A percentile compares a stretch with the other conserved stretches of the same genome.
phyloP scores from a whole-genome alignment of 2,113 vertebrate species.

The Oreochromis tanganicae region DNA sequence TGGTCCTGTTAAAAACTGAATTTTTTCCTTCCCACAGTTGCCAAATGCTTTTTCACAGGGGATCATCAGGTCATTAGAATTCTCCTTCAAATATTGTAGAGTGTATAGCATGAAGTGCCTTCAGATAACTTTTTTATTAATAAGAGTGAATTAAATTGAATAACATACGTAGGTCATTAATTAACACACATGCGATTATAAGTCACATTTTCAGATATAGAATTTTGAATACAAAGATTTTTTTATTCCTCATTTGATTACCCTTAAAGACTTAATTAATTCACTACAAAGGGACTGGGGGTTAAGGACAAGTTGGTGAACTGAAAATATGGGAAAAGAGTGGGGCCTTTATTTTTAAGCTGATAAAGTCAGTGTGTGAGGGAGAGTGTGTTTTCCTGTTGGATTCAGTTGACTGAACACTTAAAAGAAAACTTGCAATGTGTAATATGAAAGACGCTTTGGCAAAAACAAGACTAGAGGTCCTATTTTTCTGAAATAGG shows the following conservation, averaged over 20 bases:
- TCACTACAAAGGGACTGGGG: background rate
- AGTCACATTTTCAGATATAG: background rate
- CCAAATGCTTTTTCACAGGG: background rate
- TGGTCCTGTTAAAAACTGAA: rapidly evolving
- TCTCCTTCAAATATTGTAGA: background rate
- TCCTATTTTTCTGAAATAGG: background rate
- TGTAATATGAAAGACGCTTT: background rate
- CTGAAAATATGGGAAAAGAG: background rate
- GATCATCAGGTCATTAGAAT: background rate
- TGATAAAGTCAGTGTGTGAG: background rate
- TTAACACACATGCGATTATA: background rate
- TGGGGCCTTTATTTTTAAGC: background rate
- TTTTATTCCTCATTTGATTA: background rate
- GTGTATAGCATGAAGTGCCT: background rate
- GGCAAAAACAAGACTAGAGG: background rate
- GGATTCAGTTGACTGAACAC: background rate
- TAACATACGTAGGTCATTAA: background rate
- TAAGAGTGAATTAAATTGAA: background rate
- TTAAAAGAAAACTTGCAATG: background rate
- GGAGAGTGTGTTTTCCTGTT: background rate
- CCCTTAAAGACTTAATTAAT: background rate
- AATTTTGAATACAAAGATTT: background rate
- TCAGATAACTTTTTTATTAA: background rate
- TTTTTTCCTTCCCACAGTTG: background rate
- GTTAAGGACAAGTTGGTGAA: background rate